Base-by-base conservation (phyloP, 1,140 invertebrate genomes). In the Halictus rubicundus region DNA sequence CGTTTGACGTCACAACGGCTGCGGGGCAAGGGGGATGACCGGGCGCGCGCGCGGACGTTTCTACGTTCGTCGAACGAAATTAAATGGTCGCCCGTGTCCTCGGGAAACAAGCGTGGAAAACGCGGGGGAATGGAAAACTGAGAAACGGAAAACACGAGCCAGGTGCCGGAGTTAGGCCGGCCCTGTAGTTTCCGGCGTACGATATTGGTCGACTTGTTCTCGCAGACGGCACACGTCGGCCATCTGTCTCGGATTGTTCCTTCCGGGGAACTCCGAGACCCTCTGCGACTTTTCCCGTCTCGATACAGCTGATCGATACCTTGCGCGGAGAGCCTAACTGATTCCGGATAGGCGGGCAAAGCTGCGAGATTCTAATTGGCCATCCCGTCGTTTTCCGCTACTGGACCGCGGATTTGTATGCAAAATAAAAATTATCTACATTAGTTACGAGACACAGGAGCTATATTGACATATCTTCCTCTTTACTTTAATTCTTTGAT, bases 171-270 rank as follows among this genome's bases (percentile, higher is more conserved):
- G 5, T 16, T 12, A 5, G 21, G 10, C 21, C 37, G 27, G 12
- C 5, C 0, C 1, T 19, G 2, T 42, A n/a, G 59, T 72, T 19
- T 49, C 23, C 39, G 16, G 46, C 81, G 68, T 76, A 72, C 37
- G 65, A 87, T 88, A 89, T 89, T 89, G 74, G 81, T 68, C 39
- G 46, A 75, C 84, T 78, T 88, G 87, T 89, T 69, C 69, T 63
- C 65, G 80, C 88, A 89, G 88, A 80, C 82, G 87, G 86, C 88
- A 88, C 88, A 83, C 86, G 78, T 74, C 37, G 81, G 66, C 86
- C 88, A 88, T 89, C 88, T 89, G 88, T 86, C 85, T 82, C 76
- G 69, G 71, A 39, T 42, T 76, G 68, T 83, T 88, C 54, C 69
- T 79, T 71, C 77, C 86, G 66, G 49, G 73, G 59, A 77, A 85